These are phyloP conservation scores for Chaetodon trifasciatus DNA, from an alignment of 2,797 vertebrate genomes.

Conservation along the genomic window DNA sequence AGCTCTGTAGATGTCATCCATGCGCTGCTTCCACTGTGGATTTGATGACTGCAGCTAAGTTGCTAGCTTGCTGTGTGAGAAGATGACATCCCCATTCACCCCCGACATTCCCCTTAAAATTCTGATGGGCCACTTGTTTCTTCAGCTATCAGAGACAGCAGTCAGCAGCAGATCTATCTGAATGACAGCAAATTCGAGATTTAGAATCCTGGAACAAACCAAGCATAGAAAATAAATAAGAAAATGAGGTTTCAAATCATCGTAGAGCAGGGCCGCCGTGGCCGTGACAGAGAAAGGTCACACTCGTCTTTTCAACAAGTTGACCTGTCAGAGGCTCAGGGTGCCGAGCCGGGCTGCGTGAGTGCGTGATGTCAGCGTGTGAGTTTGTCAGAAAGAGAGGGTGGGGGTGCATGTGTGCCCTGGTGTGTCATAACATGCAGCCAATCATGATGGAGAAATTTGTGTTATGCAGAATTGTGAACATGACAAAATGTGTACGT, in stretches of 20 bases:
- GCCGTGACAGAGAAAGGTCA: constrained; percentile 30
- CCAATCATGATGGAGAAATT: constrained; percentile 44
- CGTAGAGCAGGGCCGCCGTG: neutral
- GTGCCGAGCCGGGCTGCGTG: neutral
- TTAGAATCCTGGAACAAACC: no score
- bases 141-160: no score
- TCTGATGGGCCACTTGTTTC: no score
- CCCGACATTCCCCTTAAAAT: no score
- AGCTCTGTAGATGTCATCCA: neutral
- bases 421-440: constrained; percentile 37
- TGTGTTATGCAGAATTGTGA: constrained; percentile 39
- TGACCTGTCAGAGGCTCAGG: constrained; percentile 44
- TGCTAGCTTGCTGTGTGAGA: neutral
- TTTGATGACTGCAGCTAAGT: neutral
- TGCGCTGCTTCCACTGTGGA: neutral
- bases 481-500: constrained; percentile 29
- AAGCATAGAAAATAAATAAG: neutral
- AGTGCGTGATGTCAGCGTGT: neutral
- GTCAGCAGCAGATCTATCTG: no score
- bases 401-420: constrained; percentile 20
- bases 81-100: no score
- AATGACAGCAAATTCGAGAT: no score
- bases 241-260: neutral
- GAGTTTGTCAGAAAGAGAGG: constrained; percentile 47
- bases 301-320: constrained; percentile 13